phyloP scores from a whole-genome alignment of 2,113 vertebrate genomes.

The Phoxinus phoxinus region DNA sequence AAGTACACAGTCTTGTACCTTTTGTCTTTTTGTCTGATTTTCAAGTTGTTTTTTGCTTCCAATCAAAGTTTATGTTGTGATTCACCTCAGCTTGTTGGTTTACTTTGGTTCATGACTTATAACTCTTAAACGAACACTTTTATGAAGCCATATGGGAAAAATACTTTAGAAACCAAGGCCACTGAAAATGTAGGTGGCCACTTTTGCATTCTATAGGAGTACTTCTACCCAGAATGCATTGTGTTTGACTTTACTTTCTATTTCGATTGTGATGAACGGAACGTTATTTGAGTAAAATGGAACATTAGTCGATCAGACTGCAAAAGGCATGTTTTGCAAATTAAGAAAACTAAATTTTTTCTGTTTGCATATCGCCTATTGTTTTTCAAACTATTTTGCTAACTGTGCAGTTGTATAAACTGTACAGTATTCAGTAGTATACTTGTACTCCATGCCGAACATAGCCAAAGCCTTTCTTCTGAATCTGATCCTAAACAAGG shows the following conservation, averaged over 20 bases:
- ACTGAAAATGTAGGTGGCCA: background rate
- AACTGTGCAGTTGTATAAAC: background rate
- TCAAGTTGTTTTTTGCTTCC: background rate
- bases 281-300: background rate
- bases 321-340: background rate
- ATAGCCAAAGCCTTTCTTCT: background rate
- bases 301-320: background rate
- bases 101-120: background rate
- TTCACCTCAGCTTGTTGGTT: background rate
- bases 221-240: background rate
- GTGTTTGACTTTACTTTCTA: background rate
- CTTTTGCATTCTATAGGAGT: background rate
- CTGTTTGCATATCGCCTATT: background rate
- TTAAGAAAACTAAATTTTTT: background rate
- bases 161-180: background rate
- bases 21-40: too few relatives aligned
- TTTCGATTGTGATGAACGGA: background rate
- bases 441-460: background rate
- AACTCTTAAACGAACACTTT: background rate
- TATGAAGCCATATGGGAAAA: background rate
- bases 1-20: too few relatives aligned
- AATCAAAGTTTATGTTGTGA: background rate
- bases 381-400: background rate
- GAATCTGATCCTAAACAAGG: slow-evolving; percentile 6
- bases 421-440: background rate